Base-by-base conservation (phyloP, 2,113 vertebrate species). In the Myrmecobius fasciatus region DNA sequence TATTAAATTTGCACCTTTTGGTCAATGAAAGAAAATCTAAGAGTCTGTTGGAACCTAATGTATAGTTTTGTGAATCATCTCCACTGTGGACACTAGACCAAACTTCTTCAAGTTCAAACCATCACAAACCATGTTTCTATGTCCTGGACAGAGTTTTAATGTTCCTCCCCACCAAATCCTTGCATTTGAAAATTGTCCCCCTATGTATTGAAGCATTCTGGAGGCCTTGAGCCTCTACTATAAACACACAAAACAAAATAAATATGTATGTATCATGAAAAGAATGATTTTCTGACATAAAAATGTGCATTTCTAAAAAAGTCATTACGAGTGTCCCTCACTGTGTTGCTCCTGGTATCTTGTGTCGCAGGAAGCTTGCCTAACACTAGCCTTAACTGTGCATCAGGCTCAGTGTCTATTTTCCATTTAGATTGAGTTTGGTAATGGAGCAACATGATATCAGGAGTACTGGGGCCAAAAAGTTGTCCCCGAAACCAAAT, bases 1-100 rank as follows among this genome's bases (percentile, higher is more conserved):
- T 94, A 89, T 93, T 96, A 94, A 92, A 90, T 25, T 89, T 36
- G 43, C 28, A 56, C 22, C 53, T 60, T 94, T 94, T 56, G 20
- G 25, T 31, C 1, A 20, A 31, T 48, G 1, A 53, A 49, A 91
- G 54, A 47, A n/a, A 52, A 51, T 51, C 49, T 51, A 51, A 51
- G 9, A 51, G 52, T n/a, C 43, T 4, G 47, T 25, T n/a, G 48
- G 75, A 48, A 90, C 9, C 75, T 95, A 53, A 22, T 60, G 51
- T 94, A 91, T 93, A n/a, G 91, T 52, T 94, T 90, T 25, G 53
- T 20, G 53, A 49, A 3, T 67, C 43, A 60, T 53, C 20, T 14
- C 11, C 25, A 89, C 52, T 90, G 43, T 12, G 89, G 89, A 48
- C 5, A 8, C 26, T 5, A 52, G 60, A 75, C 9, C 89, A 94